Evolutionary conservation across 2,113 vertebrate genomes (phyloP).

Genomic region (Ibidorhyncha struthersii): DNA sequence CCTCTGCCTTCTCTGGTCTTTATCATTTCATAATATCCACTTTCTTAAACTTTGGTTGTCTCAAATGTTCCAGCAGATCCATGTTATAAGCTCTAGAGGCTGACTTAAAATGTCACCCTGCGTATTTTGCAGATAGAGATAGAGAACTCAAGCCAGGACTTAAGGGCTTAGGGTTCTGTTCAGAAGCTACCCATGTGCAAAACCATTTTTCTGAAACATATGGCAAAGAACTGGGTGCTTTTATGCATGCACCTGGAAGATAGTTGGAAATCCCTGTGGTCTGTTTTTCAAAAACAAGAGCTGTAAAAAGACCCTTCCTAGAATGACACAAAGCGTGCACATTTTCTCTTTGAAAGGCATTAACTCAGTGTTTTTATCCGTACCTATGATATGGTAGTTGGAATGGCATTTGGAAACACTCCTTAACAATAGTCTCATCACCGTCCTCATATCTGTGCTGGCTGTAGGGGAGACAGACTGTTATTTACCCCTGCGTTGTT

Average conservation of each 20-base stretch:
- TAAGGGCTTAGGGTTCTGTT: neutral
- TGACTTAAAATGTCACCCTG: neutral
- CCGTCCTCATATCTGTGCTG: neutral
- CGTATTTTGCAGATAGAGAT: neutral
- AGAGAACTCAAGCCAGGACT: neutral
- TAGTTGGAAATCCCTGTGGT: neutral
- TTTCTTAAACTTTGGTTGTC: neutral
- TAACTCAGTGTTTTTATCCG: fast-evolving
- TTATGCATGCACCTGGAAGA: neutral
- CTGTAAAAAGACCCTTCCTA: neutral
- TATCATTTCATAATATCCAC: neutral
- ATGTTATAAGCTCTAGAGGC: neutral
- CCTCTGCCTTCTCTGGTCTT: neutral
- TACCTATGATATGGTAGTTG: neutral
- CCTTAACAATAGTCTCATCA: neutral
- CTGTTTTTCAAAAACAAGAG: neutral
- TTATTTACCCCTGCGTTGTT: neutral
- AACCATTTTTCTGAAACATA: neutral
- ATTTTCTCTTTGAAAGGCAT: neutral
- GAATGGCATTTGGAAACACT: neutral
- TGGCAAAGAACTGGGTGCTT: neutral
- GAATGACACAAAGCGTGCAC: fast-evolving
- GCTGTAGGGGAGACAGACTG: neutral
- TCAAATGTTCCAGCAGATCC: neutral
- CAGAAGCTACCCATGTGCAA: neutral